Conservation (phyloP, 2,888 invertebrate species). For the Iphiclides podalirius region DNA sequence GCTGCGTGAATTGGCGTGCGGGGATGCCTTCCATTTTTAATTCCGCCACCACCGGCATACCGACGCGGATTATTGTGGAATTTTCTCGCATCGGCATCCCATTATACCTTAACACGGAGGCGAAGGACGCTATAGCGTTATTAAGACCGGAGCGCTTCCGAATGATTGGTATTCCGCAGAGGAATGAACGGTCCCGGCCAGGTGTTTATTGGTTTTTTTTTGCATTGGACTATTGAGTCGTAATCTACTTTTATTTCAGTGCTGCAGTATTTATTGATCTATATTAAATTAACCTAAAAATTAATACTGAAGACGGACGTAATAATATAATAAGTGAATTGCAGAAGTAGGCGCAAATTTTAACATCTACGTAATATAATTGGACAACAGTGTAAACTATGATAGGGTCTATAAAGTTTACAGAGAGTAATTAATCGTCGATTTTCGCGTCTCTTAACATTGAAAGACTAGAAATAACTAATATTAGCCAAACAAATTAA, state of each 20-base stretch:
- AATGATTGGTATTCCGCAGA: constrained; percentile 37
- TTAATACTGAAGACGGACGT: background rate
- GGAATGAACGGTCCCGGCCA: constrained; percentile 23
- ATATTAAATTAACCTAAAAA: too few species aligned
- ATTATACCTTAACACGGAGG: constrained; percentile 47
- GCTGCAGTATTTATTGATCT: too few species aligned
- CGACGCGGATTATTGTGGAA: constrained; percentile 50
- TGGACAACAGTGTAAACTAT: too few species aligned
- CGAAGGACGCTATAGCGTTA: constrained; percentile 43
- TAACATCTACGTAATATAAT: too few species aligned
- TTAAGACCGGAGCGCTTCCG: constrained; percentile 44
- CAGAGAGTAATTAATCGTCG: too few species aligned
- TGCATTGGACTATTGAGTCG: constrained; percentile 1
- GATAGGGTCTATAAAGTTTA: too few species aligned
- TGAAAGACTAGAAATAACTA: too few species aligned
- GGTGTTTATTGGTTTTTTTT: constrained; percentile 24
- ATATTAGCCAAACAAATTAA: too few species aligned
- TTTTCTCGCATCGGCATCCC: constrained; percentile 67
- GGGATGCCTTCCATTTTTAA: constrained; percentile 53
- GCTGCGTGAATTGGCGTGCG: constrained; percentile 16
- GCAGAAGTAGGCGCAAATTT: background rate
- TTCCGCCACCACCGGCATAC: constrained; percentile 56
- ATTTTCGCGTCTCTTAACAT: too few species aligned
- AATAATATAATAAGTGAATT: background rate
- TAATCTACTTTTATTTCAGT: background rate